These are phyloP conservation scores for Phasianus colchicus DNA, from an alignment of 2,113 vertebrate species.

Conservation along the genomic window DNA sequence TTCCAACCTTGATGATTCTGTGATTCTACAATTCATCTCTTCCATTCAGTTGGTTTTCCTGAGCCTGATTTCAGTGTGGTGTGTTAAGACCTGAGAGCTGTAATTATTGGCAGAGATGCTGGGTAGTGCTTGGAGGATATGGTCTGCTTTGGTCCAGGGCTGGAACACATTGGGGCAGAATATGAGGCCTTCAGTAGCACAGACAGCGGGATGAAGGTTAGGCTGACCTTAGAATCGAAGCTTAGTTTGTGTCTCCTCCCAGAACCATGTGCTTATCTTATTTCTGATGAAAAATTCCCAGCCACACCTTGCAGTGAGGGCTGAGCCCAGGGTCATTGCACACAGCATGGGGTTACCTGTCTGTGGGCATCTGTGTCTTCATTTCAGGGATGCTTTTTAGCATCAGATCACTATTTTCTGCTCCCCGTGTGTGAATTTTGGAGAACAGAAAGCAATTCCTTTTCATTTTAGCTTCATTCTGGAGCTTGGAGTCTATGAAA, in stretches of 20 bases:
- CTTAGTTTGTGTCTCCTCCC: neutral
- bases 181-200: neutral
- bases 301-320: neutral
- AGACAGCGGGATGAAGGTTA: neutral
- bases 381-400: neutral
- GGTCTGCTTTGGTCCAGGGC: neutral
- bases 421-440: neutral
- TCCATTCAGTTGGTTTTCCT: neutral
- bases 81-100: neutral
- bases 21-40: neutral
- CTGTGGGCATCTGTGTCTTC: neutral
- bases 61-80: neutral
- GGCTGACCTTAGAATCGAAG: neutral
- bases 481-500: neutral
- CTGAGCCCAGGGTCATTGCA: rapidly evolving
- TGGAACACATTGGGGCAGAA: neutral
- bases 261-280: neutral
- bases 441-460: neutral
- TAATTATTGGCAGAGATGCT: neutral
- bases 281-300: neutral
- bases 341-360: neutral
- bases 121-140: neutral
- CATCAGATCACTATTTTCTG: neutral
- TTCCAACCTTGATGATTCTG: too few relatives aligned
- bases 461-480: neutral